Evolutionary conservation across 64 coral and sea anemone genomes (phyloP), one percentile per base, ranked within the genome.

Genomic region (Actinia tenebrosa): DNA sequence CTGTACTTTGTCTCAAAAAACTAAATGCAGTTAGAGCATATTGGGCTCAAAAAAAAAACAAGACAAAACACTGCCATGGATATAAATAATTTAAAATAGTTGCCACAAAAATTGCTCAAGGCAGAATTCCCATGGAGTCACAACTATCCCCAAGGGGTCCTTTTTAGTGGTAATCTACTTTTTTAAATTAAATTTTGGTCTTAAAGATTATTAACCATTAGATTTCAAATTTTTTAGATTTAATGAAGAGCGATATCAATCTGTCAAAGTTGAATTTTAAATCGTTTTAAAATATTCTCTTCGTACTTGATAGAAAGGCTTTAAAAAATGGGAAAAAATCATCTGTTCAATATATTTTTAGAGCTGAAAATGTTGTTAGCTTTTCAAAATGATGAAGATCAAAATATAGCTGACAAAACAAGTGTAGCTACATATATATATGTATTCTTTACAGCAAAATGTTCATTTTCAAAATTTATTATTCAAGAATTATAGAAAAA

Each of bases 71-170:
- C 22, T 0, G 45, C 79, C 53, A 81, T 3, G 19, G 50, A 50
- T 20, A 53, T 81, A 14, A 81, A 81, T 81, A 81, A 81, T 81
- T 81, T 26, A 81, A 81, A 20, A 81, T 45, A 53, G 44, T 81
- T 81, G 44, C 79, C 79, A 81, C 79, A 53, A 79, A 79, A 42
- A 44, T 79, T 79, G 77, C 77, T 79, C 45, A 1, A 81, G 27
- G 44, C 44, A 81, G 79, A 81, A 81, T 81, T 17, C 79, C 79
- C 46, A 81, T 45, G 16, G 79, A 81, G 79, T 20, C 6, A 45
- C 11, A 81, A 81, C 79, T 45, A 22, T 81, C 3, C 79, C 79
- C 50, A 20, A 53, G 79, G 79, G 79, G 79, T 44, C 46, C 18
- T 45, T 16, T 81, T 81, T n/a, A 18, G 43, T 81, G 79, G 79